phyloP scores from a whole-genome alignment of 1,140 invertebrate species.

The Drosophila kepulauana region DNA sequence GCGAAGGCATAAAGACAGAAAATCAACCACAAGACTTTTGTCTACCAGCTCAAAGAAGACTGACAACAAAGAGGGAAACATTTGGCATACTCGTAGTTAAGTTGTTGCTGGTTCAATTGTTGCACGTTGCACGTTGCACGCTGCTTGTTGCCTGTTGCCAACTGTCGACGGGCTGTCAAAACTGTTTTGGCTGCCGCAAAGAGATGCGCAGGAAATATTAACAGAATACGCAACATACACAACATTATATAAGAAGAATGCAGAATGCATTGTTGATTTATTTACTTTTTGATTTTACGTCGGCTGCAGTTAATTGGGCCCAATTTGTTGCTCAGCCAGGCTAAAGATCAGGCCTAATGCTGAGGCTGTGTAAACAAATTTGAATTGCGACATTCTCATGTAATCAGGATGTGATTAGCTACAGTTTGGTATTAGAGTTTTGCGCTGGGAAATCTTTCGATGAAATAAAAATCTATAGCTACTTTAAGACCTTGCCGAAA shows the following conservation, averaged over 20 bases:
- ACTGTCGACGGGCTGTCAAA: conserved; percentile 73
- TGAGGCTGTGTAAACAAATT: conserved; percentile 67
- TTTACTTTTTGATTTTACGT: conserved; percentile 77
- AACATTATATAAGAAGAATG: neutral
- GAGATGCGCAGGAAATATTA: conserved; percentile 63
- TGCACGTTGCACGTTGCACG: conserved; percentile 23
- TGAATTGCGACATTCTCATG: conserved; percentile 71
- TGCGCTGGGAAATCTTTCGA: neutral
- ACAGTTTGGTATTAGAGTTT: conserved; percentile 18
- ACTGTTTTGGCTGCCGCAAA: conserved; percentile 50
- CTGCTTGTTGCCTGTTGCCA: conserved; percentile 43
- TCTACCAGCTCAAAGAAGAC: conserved; percentile 35
- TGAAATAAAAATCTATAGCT: no score
- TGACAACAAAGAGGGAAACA: neutral
- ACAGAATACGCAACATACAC: conserved; percentile 8
- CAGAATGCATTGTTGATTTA: conserved; percentile 59
- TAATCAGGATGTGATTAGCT: conserved; percentile 74
- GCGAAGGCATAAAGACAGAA: conserved; percentile 61
- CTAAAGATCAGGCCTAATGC: conserved; percentile 46
- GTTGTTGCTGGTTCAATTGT: conserved; percentile 28
- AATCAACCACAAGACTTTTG: conserved; percentile 77
- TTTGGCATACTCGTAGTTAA: conserved; percentile 25
- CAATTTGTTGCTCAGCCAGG: conserved; percentile 55
- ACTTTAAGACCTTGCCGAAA: conserved; percentile 17
- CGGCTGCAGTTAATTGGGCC: conserved; percentile 74